A percentile compares a stretch with the other conserved stretches of the same genome.
Conservation (phyloP, 2,113 vertebrate species). For the Carassius carassius region DNA sequence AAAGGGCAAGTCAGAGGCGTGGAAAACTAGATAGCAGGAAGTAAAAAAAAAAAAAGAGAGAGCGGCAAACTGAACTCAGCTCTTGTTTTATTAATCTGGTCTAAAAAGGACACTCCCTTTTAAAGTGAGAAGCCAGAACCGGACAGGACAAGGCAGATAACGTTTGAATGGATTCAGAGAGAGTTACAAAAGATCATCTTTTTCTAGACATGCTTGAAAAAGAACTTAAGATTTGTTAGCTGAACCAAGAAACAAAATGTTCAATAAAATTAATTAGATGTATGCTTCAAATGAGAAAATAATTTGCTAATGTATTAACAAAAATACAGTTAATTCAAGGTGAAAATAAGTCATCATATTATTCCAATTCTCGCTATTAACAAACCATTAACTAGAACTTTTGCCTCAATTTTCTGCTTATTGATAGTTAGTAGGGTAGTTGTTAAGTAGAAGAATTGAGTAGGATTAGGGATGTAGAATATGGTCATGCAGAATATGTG, state of each 20-base stretch:
- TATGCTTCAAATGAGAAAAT: neutral
- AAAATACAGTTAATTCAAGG: neutral
- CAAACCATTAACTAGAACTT: too few species aligned
- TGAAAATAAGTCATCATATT: neutral
- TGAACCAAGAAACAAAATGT: neutral
- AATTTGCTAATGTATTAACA: neutral
- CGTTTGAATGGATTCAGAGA: neutral
- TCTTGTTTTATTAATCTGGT: slow-evolving; percentile 46
- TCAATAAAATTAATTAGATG: too few species aligned
- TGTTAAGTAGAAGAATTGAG: too few species aligned
- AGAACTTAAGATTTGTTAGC: too few species aligned
- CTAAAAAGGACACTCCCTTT: slow-evolving; percentile 28
- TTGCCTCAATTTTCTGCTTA: too few species aligned
- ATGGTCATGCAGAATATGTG: too few species aligned
- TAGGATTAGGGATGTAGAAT: too few species aligned
- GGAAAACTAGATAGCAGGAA: slow-evolving; percentile 79
- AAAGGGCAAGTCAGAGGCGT: slow-evolving; percentile 67
- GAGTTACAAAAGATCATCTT: neutral
- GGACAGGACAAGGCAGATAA: neutral
- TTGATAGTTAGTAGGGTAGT: too few species aligned
- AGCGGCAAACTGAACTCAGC: slow-evolving; percentile 17
- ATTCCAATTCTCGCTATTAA: too few species aligned
- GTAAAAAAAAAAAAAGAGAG: slow-evolving; percentile 47
- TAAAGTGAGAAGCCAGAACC: neutral
- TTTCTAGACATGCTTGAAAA: too few species aligned